Conservation (phyloP, 2,888 invertebrate genomes). For the Steromphala cineraria region DNA sequence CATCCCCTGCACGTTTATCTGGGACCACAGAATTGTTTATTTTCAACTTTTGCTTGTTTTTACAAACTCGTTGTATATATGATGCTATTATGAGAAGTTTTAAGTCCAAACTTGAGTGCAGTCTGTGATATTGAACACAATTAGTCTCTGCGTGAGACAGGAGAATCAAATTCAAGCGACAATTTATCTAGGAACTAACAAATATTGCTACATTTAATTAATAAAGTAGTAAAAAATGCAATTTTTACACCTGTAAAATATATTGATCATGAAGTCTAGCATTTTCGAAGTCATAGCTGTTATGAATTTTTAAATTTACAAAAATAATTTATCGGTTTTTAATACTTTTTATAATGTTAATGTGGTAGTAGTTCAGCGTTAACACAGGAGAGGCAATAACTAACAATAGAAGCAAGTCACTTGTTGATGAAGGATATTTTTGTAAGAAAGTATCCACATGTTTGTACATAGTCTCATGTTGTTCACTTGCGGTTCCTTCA, state of each 20-base stretch:
- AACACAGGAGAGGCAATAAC: background rate
- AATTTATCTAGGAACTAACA: no score
- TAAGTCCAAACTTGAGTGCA: background rate
- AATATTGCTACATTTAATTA: no score
- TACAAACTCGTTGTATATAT: slow-evolving; percentile 6
- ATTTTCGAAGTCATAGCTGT: no score
- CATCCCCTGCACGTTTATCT: background rate
- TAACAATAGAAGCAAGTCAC: background rate
- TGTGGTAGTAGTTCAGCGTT: no score
- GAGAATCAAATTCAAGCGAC: background rate
- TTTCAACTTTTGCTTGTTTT: background rate
- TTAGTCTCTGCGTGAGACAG: background rate
- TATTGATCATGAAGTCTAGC: no score
- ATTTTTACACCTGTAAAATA: no score
- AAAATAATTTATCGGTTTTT: no score
- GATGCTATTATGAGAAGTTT: background rate
- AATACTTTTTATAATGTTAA: no score
- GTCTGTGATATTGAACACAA: slow-evolving; percentile 3
- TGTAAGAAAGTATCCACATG: background rate
- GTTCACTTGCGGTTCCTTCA: no score
- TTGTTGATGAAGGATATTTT: background rate
- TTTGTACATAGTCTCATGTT: background rate
- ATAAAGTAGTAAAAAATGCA: no score
- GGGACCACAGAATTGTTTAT: slow-evolving; percentile 8
- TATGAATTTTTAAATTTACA: no score